These are phyloP conservation scores for Nephrotoma guestfalica DNA, from an alignment of 2,888 invertebrate species.

Conservation along the genomic window DNA sequence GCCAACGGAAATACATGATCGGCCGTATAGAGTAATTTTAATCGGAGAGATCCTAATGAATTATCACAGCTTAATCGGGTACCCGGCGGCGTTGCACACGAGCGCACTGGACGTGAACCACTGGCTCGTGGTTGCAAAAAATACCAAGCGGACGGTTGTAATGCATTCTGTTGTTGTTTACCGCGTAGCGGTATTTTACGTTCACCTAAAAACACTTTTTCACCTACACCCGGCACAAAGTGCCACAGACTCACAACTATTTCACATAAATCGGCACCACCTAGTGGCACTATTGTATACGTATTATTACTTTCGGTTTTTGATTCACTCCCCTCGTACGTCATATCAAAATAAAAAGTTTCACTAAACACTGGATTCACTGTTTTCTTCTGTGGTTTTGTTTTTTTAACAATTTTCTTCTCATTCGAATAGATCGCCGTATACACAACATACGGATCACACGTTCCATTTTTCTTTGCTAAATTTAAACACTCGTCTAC, in stretches of 20 bases:
- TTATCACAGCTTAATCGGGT: slow-evolving; percentile 46
- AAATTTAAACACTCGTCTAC: slow-evolving; percentile 77
- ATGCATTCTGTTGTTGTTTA: slow-evolving; percentile 42
- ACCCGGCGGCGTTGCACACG: slow-evolving; percentile 61
- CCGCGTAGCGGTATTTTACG: slow-evolving; percentile 65
- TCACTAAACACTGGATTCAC: slow-evolving; percentile 82
- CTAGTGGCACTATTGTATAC: slow-evolving; percentile 40
- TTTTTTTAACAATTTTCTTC: slow-evolving; percentile 61
- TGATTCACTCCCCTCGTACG: slow-evolving; percentile 38
- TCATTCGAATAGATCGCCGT: slow-evolving; percentile 68
- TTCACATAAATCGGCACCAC: slow-evolving; percentile 60
- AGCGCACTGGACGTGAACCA: slow-evolving; percentile 40
- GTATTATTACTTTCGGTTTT: slow-evolving; percentile 30
- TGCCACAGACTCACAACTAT: slow-evolving; percentile 77
- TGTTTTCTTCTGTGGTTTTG: slow-evolving; percentile 81
- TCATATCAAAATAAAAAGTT: slow-evolving; percentile 62
- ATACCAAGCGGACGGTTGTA: slow-evolving; percentile 57
- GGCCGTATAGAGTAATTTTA: slow-evolving; percentile 75
- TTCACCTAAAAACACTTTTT: slow-evolving; percentile 79
- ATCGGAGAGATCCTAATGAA: slow-evolving; percentile 65
- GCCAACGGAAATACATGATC: slow-evolving; percentile 78
- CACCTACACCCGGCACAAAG: slow-evolving; percentile 59
- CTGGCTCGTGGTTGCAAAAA: slow-evolving; percentile 55
- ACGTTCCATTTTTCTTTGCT: slow-evolving; percentile 77
- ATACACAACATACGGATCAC: slow-evolving; percentile 79